Conservation (phyloP, 2,888 invertebrate genomes). For the Sinodicranocentrus sp. region DNA sequence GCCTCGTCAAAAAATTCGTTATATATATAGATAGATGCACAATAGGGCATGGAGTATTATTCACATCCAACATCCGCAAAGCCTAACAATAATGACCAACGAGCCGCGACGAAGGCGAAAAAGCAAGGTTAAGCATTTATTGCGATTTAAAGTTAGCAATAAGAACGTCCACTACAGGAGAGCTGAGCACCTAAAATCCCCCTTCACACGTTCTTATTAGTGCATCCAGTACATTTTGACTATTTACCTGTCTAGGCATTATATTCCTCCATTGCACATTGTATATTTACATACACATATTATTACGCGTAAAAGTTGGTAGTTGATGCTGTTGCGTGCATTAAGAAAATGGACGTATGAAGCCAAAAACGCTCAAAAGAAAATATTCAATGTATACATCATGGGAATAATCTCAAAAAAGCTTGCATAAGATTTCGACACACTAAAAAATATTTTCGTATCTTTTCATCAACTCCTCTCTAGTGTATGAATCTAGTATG, state of each 20-base stretch:
- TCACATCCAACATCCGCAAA: no score
- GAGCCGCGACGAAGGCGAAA: slow-evolving; percentile 52
- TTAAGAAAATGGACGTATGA: background rate
- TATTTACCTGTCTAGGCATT: slow-evolving; percentile 7
- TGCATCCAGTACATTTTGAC: slow-evolving; percentile 38
- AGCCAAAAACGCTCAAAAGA: background rate
- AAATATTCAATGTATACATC: background rate
- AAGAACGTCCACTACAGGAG: no score
- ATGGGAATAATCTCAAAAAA: slow-evolving; percentile 7
- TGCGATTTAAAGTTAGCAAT: slow-evolving; percentile 45
- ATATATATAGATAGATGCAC: no score
- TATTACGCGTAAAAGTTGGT: no score
- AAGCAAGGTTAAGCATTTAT: slow-evolving; percentile 60
- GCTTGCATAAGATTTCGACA: slow-evolving; percentile 34
- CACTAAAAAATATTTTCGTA: background rate
- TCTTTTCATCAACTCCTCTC: slow-evolving; percentile 17
- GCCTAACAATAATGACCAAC: slow-evolving; percentile 24
- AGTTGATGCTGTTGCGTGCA: background rate
- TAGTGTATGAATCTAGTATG: slow-evolving; percentile 3
- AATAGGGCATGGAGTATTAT: no score
- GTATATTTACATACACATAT: slow-evolving; percentile 1
- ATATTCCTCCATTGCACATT: background rate
- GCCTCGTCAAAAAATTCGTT: no score
- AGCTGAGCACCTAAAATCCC: slow-evolving; percentile 12
- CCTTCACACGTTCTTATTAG: slow-evolving; percentile 48